Conservation (phyloP, 2,797 vertebrate genomes). For the Spea hammondii region DNA sequence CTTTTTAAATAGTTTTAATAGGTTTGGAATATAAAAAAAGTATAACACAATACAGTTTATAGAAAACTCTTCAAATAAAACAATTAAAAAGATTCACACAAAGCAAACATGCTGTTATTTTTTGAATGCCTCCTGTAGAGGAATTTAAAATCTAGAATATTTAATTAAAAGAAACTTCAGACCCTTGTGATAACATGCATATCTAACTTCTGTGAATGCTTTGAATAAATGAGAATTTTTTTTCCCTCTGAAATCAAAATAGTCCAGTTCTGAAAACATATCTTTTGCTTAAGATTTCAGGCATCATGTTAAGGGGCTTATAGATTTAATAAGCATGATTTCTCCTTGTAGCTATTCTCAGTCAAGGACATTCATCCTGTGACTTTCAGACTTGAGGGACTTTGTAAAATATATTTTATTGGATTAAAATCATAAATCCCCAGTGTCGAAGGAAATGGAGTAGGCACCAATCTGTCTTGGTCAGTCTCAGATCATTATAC, state of each 20-base stretch:
- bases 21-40: too few relatives aligned
- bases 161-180: conserved; percentile 16
- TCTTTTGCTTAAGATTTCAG: conserved; percentile 6
- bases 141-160: background rate
- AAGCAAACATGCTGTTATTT: background rate
- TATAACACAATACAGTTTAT: too few relatives aligned
- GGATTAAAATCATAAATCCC: conserved; percentile 56
- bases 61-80: conserved; percentile 11
- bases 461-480: conserved; percentile 49
- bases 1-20: too few relatives aligned
- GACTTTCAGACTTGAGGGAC: conserved; percentile 53
- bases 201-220: background rate
- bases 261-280: background rate
- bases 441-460: conserved; percentile 51
- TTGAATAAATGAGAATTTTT: background rate
- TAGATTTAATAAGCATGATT: conserved; percentile 53
- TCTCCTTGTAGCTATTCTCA: conserved; percentile 46
- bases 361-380: conserved; percentile 50
- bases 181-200: background rate
- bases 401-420: conserved; percentile 56
- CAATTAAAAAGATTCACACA: conserved; percentile 12
- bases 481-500: conserved; percentile 51
- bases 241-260: background rate
- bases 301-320: conserved; percentile 48
- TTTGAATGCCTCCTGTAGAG: background rate